Evolutionary conservation across 1,140 invertebrate species (phyloP).

Genomic region (Cyclargus thomasi): DNA sequence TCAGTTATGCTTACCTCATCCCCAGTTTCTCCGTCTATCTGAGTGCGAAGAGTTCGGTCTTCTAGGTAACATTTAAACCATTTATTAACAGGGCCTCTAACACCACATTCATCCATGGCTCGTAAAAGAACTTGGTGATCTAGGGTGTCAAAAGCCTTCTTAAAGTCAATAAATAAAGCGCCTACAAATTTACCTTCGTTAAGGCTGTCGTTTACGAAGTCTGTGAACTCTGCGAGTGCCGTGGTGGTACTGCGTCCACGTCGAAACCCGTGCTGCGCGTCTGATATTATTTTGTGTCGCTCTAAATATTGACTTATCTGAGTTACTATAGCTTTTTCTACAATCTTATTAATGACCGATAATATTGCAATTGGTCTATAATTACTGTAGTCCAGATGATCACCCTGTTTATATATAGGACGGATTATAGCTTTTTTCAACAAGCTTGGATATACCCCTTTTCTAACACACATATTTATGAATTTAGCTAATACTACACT

Average conservation of each 20-base stretch:
- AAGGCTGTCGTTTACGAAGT: slow-evolving; percentile 14
- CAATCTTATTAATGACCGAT: slow-evolving; percentile 23
- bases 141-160: slow-evolving; percentile 18
- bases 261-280: slow-evolving; percentile 19
- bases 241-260: neutral
- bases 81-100: slow-evolving; percentile 30
- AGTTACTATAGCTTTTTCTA: slow-evolving; percentile 23
- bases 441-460: slow-evolving; percentile 19
- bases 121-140: slow-evolving; percentile 12
- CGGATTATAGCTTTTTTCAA: slow-evolving; percentile 30
- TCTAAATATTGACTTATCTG: slow-evolving; percentile 22
- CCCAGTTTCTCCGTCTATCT: too few relatives aligned
- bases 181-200: neutral
- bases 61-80: too few relatives aligned
- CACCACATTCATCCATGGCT: slow-evolving; percentile 23
- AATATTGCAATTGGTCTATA: too few relatives aligned
- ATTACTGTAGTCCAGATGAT: too few relatives aligned
- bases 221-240: slow-evolving; percentile 16
- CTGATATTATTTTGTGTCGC: slow-evolving; percentile 19
- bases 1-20: too few relatives aligned
- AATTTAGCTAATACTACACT: too few relatives aligned
- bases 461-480: slow-evolving; percentile 26
- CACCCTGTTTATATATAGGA: slow-evolving; percentile 27
- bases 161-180: slow-evolving; percentile 16
- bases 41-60: too few relatives aligned